Evolutionary conservation across 2,888 invertebrate genomes (phyloP).

Genomic region (Metacarcinus magister): DNA sequence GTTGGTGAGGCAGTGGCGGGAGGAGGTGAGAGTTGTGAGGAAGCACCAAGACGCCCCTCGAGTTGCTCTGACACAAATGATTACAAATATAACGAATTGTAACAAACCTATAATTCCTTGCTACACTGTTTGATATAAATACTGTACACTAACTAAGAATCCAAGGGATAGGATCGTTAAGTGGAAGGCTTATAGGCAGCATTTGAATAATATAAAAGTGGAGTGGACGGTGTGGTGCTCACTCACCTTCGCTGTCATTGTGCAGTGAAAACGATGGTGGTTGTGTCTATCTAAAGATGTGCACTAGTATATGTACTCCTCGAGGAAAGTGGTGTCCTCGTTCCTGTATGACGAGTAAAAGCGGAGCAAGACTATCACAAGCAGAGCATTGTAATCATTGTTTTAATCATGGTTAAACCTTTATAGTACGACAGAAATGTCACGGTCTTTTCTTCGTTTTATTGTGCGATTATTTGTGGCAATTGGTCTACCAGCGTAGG

Average conservation of each 20-base stretch:
- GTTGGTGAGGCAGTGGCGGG: background rate
- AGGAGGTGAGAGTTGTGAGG: background rate
- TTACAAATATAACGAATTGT: no score
- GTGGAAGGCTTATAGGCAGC: background rate
- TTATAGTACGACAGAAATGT: background rate
- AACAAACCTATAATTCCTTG: no score
- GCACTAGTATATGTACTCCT: background rate
- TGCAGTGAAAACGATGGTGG: background rate
- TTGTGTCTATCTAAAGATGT: background rate
- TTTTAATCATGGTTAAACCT: background rate
- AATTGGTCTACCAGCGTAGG: background rate
- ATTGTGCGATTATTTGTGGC: background rate
- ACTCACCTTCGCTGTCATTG: background rate
- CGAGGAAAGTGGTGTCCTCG: background rate
- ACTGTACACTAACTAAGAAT: no score
- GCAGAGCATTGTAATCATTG: background rate
- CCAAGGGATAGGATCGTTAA: no score
- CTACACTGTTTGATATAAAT: no score
- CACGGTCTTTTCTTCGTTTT: background rate
- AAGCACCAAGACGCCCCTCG: background rate
- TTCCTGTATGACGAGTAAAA: background rate
- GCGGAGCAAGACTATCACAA: background rate
- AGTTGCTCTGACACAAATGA: background rate
- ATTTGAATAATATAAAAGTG: background rate
- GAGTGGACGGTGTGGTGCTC: background rate